Evolutionary conservation across 1,140 invertebrate species (phyloP), one percentile per base, ranked within the genome.

Genomic region (Eciton burchellii): DNA sequence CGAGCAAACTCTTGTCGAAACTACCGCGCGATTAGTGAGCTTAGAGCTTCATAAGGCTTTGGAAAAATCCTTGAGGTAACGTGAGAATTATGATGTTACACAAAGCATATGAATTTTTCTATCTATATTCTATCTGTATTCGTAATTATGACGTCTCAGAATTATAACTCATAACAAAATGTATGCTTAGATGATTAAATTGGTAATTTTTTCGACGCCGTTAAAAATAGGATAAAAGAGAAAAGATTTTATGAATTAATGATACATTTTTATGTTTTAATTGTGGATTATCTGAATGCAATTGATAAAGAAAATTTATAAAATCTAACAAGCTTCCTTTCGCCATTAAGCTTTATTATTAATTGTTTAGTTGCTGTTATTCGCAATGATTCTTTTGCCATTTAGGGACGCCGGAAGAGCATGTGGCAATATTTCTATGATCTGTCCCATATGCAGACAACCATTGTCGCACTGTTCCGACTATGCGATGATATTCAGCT

Each of bases 1-100:
- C 16, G 93, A 94, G 74, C 92, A 94, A 91, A 91, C 92, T 68
- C 87, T 94, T 41, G 92, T 94, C 19, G 92, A 94, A 88, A 93
- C 93, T 26, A 94, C 93, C 24, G 89, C 93, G 4, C 92, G 91
- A 85, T 86, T 94, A 71, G 93, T 94, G 14, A 93, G 93, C 74
- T 68, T 93, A 19, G 93, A 94, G 74, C 87, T 94, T 52, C 93
- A 94, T 74, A 89, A 93, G 59, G 88, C 90, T 68, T 73, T 94
- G 6, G 93, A 93, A 89, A 91, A 90, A 76, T 84, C 91, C 16
- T 88, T 94, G 24, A 92, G 89, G 93, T 93, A 90, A 16, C 62
- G 29, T 45, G 49, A 73, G 1, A 26, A 24, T 68, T 72, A 3
- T 29, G 14, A 81, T 54, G 49, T 60, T 54, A 72, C 14, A 52